Evolutionary conservation across 2,888 invertebrate genomes (phyloP).

Genomic region (Melanchra persicariae): DNA sequence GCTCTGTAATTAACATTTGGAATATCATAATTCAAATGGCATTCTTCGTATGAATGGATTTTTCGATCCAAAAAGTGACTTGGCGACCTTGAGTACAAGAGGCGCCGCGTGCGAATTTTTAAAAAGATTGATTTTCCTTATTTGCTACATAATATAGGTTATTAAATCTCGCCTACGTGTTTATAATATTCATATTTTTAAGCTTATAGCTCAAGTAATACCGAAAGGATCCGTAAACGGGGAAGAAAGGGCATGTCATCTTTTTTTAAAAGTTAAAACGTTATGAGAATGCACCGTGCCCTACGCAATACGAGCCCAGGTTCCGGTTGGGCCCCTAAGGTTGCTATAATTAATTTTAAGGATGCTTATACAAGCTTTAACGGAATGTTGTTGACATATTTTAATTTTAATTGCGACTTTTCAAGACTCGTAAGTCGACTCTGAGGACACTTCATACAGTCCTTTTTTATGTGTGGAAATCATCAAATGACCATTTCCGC

Average conservation of each 20-base stretch:
- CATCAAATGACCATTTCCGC: too few relatives aligned
- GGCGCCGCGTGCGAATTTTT: slow-evolving; percentile 19
- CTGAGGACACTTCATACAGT: too few relatives aligned
- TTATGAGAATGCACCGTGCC: slow-evolving; percentile 1
- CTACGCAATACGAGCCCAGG: neutral
- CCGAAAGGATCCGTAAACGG: neutral
- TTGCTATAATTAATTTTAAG: neutral
- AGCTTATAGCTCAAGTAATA: neutral
- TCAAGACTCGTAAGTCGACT: too few relatives aligned
- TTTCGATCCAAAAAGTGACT: slow-evolving; percentile 31
- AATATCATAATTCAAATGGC: slow-evolving; percentile 32
- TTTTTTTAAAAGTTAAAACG: neutral
- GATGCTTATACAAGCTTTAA: neutral
- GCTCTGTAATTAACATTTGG: slow-evolving; percentile 49
- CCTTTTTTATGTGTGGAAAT: too few relatives aligned
- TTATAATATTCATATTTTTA: neutral
- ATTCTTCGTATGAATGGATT: slow-evolving; percentile 33
- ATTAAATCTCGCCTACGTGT: neutral
- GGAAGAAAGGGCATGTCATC: neutral
- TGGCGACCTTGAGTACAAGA: slow-evolving; percentile 51
- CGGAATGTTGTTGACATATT: too few relatives aligned
- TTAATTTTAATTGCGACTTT: too few relatives aligned
- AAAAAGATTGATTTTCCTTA: slow-evolving; percentile 16
- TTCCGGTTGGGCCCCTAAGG: neutral
- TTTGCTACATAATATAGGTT: slow-evolving; percentile 12